Evolutionary conservation across 2,113 vertebrate genomes (phyloP).

Genomic region (Hypanus sabinus): DNA sequence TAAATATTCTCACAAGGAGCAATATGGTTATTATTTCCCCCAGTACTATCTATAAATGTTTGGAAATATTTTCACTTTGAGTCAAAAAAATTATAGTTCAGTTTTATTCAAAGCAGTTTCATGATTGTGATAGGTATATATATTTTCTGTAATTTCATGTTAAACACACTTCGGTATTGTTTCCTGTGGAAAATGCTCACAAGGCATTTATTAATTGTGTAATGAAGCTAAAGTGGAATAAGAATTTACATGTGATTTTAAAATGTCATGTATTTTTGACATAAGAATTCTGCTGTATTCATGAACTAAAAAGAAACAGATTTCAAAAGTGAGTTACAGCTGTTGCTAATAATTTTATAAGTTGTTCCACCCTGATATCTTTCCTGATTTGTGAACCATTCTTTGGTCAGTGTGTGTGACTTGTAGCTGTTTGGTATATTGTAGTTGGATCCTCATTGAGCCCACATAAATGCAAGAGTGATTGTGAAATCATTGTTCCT

Average conservation of each 20-base stretch:
- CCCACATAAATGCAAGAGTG: not conserved
- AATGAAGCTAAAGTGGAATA: not conserved
- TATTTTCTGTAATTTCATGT: too few relatives aligned
- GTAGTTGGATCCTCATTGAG: not conserved
- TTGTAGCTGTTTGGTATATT: not conserved
- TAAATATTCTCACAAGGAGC: not conserved
- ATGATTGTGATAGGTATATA: not conserved
- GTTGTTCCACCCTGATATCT: not conserved
- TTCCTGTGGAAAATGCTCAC: not conserved
- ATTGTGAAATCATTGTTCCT: not conserved
- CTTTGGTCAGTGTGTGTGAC: not conserved
- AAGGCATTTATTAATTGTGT: not conserved
- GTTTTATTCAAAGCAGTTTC: not conserved
- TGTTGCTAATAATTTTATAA: not conserved
- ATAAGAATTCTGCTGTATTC: not conserved
- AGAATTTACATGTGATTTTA: not conserved
- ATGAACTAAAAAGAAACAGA: not conserved
- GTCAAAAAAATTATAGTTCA: conserved; percentile 12
- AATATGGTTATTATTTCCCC: not conserved
- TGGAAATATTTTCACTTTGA: not conserved
- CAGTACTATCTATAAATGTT: not conserved
- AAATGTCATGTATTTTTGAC: not conserved
- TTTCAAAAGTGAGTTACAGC: not conserved
- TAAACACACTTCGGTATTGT: not conserved
- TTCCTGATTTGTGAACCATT: not conserved